Base-by-base conservation (phyloP, 2,888 invertebrate species). In the Flexamia atlantica region DNA sequence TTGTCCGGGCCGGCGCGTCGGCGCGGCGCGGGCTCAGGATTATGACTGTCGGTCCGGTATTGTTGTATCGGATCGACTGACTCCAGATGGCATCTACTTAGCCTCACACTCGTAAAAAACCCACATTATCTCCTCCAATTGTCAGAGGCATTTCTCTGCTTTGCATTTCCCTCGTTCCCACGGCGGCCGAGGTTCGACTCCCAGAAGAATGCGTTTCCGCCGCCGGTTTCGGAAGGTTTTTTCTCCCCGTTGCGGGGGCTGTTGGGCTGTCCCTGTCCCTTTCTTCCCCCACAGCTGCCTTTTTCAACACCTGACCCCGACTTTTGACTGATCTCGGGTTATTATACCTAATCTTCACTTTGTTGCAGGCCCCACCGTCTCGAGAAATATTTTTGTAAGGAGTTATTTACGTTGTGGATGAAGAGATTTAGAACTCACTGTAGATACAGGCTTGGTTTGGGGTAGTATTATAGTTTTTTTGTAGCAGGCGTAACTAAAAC, bases 221-320 rank as follows among this genome's bases (percentile, higher is more conserved):
- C 72, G 72, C 68, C 9, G 20, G 36, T 40, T 68, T 68, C 30
- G 20, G 30, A 30, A 30, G 17, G 36, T 72, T 72, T 72, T 72
- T 72, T 36, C 72, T n/a, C 40, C 36, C 40, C 20, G 36, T 30
- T 20, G n/a, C n/a, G n/a, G n/a, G n/a, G n/a, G n/a, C n/a, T n/a
- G n/a, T 17, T 10, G 64, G 25, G 20, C 57, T 57, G 57, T n/a
- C 40, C 36, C 40, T 9, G 36, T 30, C 5, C 68, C 40, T 20
- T 72, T 23, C 40, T 9, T 42, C 32, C 36, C 72, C 72, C 40
- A 23, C 72, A 72, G 72, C 72, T 72, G 72, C 14, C 40, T 64
- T 64, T 64, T 64, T 42, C 72, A 42, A 42, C 72, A 72, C 72
- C 72, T 72, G 72, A 72, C 72, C 72, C 72, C 72, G 72, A 72